Conservation (phyloP, 2,888 invertebrate genomes). For the Neria commutata region DNA sequence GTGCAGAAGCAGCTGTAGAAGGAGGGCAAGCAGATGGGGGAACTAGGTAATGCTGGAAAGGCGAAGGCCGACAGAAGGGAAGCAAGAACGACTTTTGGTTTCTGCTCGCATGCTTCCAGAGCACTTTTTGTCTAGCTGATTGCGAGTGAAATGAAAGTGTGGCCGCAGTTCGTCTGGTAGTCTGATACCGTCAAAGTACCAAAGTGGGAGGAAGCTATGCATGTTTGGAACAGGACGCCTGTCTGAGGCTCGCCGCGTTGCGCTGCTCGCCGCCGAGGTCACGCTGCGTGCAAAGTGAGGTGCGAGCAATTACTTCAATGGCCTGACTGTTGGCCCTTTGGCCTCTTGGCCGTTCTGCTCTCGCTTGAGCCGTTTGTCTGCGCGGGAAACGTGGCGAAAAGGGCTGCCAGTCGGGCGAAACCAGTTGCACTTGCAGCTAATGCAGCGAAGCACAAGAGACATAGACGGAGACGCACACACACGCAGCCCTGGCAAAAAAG, state of each 20-base stretch:
- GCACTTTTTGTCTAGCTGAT: slow-evolving; percentile 10
- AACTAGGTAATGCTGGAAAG: not conserved
- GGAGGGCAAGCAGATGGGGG: slow-evolving; percentile 14
- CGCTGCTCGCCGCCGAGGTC: too few relatives aligned
- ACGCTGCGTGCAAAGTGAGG: not conserved
- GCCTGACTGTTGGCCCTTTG: not conserved
- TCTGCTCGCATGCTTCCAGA: not conserved
- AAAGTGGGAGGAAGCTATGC: too few relatives aligned
- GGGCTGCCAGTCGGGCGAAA: not conserved
- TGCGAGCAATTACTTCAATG: not conserved
- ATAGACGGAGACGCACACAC: slow-evolving; percentile 6
- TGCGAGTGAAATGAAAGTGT: slow-evolving; percentile 11
- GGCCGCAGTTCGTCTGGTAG: too few relatives aligned
- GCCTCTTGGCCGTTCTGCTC: too few relatives aligned
- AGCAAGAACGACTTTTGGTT: slow-evolving; percentile 18
- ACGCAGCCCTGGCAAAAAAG: too few relatives aligned
- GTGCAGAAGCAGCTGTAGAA: too few relatives aligned
- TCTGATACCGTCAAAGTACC: too few relatives aligned
- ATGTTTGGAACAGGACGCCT: too few relatives aligned
- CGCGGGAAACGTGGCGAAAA: not conserved
- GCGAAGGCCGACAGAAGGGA: not conserved
- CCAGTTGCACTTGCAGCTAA: slow-evolving; percentile 17
- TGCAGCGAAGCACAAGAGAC: slow-evolving; percentile 24
- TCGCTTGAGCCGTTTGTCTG: too few relatives aligned
- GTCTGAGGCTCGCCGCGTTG: too few relatives aligned